Evolutionary conservation across 2,888 invertebrate genomes (phyloP).

Genomic region (Ectobius pallidus): DNA sequence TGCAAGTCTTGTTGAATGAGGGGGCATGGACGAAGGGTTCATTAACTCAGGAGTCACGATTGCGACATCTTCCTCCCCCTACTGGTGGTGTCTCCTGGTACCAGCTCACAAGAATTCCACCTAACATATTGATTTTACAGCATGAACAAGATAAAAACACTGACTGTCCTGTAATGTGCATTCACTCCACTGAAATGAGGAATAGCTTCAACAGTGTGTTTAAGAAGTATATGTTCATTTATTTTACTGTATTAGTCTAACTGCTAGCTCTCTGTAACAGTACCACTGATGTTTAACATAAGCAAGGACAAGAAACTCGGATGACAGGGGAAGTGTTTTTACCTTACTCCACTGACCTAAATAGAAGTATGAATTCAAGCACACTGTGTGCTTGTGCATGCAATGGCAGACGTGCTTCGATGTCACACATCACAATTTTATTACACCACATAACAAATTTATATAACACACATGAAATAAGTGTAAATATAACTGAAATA

Average conservation of each 20-base stretch:
- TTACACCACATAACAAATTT: no score
- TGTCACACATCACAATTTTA: no score
- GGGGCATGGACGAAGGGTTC: no score
- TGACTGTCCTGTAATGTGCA: neutral
- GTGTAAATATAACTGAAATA: no score
- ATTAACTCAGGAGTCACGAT: neutral
- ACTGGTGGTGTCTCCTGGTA: slow-evolving; percentile 21
- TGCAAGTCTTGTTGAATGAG: neutral
- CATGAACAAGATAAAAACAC: neutral
- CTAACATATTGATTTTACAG: slow-evolving; percentile 16
- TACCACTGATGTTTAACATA: neutral
- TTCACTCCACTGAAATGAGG: neutral
- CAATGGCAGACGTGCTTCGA: no score
- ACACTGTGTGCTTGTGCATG: no score
- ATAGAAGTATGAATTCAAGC: no score
- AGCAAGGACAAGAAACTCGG: neutral
- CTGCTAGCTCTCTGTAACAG: neutral
- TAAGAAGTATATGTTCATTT: no score
- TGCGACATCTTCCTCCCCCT: neutral
- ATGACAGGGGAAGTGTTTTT: no score
- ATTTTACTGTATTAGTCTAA: no score
- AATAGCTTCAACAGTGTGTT: neutral
- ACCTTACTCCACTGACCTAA: no score
- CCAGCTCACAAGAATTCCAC: slow-evolving; percentile 11
- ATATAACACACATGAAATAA: no score